These are phyloP conservation scores for Calliphora vicina DNA, from an alignment of 1,140 invertebrate species.

Conservation along the genomic window DNA sequence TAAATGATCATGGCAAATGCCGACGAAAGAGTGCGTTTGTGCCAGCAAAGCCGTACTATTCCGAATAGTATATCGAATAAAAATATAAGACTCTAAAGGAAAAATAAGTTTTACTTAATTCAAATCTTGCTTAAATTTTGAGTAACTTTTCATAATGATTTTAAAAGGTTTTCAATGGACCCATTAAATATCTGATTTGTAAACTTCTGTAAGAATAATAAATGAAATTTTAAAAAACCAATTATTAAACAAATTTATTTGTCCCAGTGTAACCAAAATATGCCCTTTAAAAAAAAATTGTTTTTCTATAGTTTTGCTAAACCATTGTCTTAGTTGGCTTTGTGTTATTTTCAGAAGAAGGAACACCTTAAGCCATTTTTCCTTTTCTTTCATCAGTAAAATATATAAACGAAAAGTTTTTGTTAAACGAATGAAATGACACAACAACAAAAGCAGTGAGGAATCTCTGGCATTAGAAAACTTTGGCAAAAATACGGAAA, in stretches of 20 bases:
- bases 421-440: neutral
- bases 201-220: no score
- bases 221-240: no score
- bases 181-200: no score
- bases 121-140: no score
- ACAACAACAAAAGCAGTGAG: neutral
- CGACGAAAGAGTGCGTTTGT: no score
- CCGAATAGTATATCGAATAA: no score
- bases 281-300: neutral
- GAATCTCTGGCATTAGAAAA: neutral
- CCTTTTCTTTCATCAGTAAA: neutral
- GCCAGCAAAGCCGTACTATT: no score
- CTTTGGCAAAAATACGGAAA: neutral
- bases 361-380: neutral
- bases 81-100: no score
- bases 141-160: no score
- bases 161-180: no score
- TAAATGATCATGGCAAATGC: no score
- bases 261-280: neutral
- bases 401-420: neutral
- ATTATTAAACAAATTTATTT: neutral
- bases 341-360: neutral
- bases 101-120: no score
- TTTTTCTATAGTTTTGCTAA: neutral
- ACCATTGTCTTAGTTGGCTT: neutral